Percentiles rank a stretch among this genome's conserved stretches.
Evolutionary conservation across 2,888 invertebrate genomes (phyloP).

Genomic region (Automeris io): DNA sequence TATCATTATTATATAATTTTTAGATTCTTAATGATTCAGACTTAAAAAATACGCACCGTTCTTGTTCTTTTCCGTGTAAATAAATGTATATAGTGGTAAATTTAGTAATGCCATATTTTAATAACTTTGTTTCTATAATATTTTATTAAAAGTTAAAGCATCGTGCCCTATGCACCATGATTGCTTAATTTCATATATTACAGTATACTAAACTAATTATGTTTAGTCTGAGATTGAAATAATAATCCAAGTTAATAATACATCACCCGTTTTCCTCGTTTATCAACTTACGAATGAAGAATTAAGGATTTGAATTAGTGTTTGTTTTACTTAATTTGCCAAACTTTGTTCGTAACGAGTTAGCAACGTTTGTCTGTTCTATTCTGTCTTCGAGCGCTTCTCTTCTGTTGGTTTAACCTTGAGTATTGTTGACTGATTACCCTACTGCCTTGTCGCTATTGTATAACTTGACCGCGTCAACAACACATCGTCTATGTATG

Average conservation of each 20-base stretch:
- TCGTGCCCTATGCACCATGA: too few relatives aligned
- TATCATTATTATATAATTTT: conserved; percentile 7
- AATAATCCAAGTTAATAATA: too few relatives aligned
- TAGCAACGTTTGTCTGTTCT: conserved; percentile 2
- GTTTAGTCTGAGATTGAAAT: too few relatives aligned
- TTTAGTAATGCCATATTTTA: too few relatives aligned
- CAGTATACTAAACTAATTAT: too few relatives aligned
- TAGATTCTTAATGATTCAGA: too few relatives aligned
- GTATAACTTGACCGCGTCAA: conserved; percentile 31
- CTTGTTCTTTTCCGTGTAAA: too few relatives aligned
- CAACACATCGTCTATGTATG: conserved; percentile 24
- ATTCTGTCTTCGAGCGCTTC: conserved; percentile 1
- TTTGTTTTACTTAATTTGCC: background rate
- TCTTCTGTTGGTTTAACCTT: conserved; percentile 31
- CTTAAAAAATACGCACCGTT: too few relatives aligned
- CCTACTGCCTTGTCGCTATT: conserved; percentile 24
- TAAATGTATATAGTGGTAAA: too few relatives aligned
- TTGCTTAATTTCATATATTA: too few relatives aligned
- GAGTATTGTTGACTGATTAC: conserved; percentile 60
- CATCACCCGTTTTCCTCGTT: background rate
- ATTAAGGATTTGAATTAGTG: background rate
- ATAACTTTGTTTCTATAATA: too few relatives aligned
- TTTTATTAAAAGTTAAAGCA: too few relatives aligned
- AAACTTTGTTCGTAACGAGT: background rate
- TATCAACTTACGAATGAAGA: background rate